A percentile compares a stretch with the other conserved stretches of the same genome.
Conservation (phyloP, 2,113 vertebrate genomes). For the Copsychus sechellarum region DNA sequence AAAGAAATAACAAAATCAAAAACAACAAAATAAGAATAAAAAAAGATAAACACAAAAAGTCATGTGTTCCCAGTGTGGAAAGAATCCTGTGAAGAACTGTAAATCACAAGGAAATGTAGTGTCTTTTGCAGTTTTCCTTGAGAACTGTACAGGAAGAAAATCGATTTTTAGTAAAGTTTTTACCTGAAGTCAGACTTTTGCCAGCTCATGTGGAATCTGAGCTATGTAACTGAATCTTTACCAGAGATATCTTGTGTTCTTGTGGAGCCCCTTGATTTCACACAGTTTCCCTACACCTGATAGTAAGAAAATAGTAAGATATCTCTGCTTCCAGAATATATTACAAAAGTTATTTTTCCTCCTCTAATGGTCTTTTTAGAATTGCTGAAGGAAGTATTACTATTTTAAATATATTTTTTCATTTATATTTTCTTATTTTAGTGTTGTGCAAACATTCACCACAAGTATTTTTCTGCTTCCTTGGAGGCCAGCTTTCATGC, state of each 20-base stretch:
- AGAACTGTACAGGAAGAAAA: neutral
- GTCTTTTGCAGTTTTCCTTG: neutral
- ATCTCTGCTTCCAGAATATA: neutral
- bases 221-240: neutral
- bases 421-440: neutral
- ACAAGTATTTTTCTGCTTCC: neutral
- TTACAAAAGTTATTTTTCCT: neutral
- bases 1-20: neutral
- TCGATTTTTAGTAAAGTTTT: neutral
- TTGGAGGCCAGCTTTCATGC: neutral
- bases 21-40: neutral
- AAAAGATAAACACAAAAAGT: neutral
- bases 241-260: neutral
- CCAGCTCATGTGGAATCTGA: neutral
- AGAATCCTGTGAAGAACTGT: neutral
- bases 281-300: neutral
- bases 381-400: neutral
- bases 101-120: neutral
- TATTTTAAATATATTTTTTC: neutral
- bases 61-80: neutral
- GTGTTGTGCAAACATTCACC: neutral
- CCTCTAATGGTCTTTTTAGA: neutral
- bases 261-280: neutral
- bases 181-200: neutral
- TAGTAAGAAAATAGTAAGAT: neutral